Conservation (phyloP, 2,113 vertebrate genomes). For the Ranitomeya imitator region DNA sequence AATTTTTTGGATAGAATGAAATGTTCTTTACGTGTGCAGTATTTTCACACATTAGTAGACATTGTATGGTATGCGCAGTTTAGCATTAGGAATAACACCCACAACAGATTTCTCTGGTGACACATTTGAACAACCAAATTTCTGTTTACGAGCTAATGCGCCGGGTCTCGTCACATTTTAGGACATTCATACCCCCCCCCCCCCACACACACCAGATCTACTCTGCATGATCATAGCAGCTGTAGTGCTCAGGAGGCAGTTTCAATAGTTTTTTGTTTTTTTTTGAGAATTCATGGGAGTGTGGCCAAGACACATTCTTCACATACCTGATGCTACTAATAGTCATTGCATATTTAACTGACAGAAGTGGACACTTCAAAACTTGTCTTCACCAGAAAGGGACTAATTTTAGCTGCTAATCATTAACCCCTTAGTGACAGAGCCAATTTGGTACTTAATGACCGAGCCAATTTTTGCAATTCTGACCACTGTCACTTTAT, state of each 20-base stretch:
- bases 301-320: constrained; percentile 28
- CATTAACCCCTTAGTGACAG: no score
- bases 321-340: constrained; percentile 14
- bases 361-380: constrained; percentile 10
- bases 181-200: neutral
- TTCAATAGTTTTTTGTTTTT: neutral
- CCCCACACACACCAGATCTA: constrained; percentile 46
- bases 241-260: neutral
- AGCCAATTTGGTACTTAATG: no score
- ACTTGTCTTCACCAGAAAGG: neutral
- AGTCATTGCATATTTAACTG: neutral
- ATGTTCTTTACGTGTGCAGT: neutral
- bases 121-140: neutral
- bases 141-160: constrained; percentile 2
- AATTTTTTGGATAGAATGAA: neutral
- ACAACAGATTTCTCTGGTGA: neutral
- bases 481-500: no score
- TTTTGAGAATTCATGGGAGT: neutral
- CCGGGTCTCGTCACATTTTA: neutral
- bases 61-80: no score
- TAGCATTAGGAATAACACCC: no score
- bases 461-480: no score
- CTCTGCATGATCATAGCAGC: neutral
- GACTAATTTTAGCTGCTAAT: constrained; percentile 2
- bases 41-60: neutral